Evolutionary conservation across 2,113 vertebrate species (phyloP).

Genomic region (Plecturocebus donacophilus): DNA sequence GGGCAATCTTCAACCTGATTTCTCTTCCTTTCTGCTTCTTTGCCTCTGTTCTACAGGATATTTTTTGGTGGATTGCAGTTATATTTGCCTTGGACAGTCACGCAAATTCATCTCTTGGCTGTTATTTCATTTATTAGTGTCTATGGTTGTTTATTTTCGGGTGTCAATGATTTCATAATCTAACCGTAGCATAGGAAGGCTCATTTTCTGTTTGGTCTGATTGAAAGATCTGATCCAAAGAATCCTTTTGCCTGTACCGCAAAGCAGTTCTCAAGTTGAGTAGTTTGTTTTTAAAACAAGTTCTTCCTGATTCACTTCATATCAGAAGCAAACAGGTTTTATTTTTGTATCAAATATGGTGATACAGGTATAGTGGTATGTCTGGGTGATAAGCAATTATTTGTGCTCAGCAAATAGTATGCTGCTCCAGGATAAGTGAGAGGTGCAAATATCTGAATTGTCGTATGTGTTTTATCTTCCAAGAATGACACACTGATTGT

Average conservation of each 20-base stretch:
- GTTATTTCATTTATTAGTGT: slow-evolving; percentile 6
- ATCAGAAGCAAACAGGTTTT: slow-evolving; percentile 30
- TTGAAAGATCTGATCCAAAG: not conserved
- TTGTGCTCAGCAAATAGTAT: slow-evolving; percentile 26
- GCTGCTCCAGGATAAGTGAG: not conserved
- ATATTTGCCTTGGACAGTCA: not conserved
- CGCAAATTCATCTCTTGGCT: not conserved
- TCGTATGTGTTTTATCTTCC: slow-evolving; percentile 20
- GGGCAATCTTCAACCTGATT: not conserved
- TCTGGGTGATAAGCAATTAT: not conserved
- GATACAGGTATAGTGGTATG: not conserved
- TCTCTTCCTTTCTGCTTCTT: not conserved
- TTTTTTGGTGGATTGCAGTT: not conserved
- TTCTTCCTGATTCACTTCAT: not conserved
- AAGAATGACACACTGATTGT: slow-evolving; percentile 37
- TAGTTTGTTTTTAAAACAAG: slow-evolving; percentile 1
- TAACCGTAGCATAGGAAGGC: not conserved
- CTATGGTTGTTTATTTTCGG: not conserved
- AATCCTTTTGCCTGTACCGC: not conserved
- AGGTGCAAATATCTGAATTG: slow-evolving; percentile 26
- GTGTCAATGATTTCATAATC: not conserved
- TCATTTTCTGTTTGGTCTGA: not conserved
- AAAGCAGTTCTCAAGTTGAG: slow-evolving; percentile 31
- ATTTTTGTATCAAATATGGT: not conserved
- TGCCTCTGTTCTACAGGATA: not conserved